Base-by-base conservation (phyloP, 2,888 invertebrate genomes). In the Acrobasis suavella region DNA sequence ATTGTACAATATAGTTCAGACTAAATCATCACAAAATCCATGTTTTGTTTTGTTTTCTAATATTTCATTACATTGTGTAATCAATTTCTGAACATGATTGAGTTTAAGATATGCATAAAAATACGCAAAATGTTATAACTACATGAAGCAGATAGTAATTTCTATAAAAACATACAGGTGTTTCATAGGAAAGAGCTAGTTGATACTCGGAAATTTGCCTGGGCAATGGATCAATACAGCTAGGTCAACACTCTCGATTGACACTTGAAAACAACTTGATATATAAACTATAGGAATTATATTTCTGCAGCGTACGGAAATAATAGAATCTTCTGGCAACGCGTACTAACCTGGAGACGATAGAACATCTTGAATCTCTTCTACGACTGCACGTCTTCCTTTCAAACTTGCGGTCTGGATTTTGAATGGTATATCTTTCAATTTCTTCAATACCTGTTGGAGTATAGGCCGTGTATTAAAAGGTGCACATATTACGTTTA, bases 351-450 rank as follows among this genome's bases (percentile, higher is more conserved):
- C 96, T 89, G 96, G 94, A 82, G 95, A 94, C 78, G 94, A 92
- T 82, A 97, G 92, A 82, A 96, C 94, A 85, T 93, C 91, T 77
- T 94, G 93, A 82, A 96, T 95, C 91, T 95, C 94, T 75, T 94
- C 86, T 68, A 96, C 90, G 76, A 95, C 93, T 82, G 94, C 91
- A 80, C 94, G 94, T 78, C 96, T 93, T 78, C 95, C 95, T 80
- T 94, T 95, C 80, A 94, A 90, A 87, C 95, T 96, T 70, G 96
- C 93, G 77, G 95, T 95, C 85, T 96, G 96, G 76, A 96, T 93
- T 87, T 94, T 94, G 82, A 94, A 94, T 64, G 96, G 95, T 77
- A 96, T 92, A 92, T 96, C 96, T 86, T 95, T 95, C 72, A 96
- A 89, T 78, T 94, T 94, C 87, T 93, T 95, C 71, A 94, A 86